A percentile compares a stretch with the other conserved stretches of the same genome.
Evolutionary conservation across 2,113 vertebrate species (phyloP).

Genomic region (Cyrtonyx montezumae): DNA sequence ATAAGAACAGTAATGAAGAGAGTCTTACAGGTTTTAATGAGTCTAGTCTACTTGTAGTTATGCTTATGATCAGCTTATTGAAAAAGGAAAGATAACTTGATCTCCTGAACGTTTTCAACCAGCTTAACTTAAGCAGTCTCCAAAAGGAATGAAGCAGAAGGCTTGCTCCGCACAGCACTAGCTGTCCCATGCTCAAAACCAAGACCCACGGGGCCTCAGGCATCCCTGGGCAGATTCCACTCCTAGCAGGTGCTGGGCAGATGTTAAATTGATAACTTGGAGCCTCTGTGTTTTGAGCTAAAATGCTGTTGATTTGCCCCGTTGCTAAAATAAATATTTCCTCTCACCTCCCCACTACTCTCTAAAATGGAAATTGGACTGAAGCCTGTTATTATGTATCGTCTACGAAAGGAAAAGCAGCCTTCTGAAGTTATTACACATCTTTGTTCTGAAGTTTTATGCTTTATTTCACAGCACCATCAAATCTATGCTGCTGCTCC

Average conservation of each 20-base stretch:
- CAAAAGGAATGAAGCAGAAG: background rate
- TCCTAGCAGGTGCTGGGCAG: fast-evolving
- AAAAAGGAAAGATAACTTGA: background rate
- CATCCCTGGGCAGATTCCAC: fast-evolving
- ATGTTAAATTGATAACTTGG: background rate
- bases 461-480: background rate
- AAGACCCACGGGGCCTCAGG: background rate
- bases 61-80: background rate
- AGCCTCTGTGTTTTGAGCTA: background rate
- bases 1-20: background rate
- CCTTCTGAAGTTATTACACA: slow-evolving; percentile 4
- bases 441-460: slow-evolving; percentile 7
- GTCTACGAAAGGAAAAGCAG: background rate
- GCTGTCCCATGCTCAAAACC: background rate
- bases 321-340: slow-evolving; percentile 38
- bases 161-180: background rate
- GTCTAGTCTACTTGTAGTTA: background rate
- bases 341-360: background rate
- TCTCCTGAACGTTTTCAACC: background rate
- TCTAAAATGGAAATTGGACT: slow-evolving; percentile 44
- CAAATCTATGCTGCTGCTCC: background rate
- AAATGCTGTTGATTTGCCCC: background rate
- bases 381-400: slow-evolving; percentile 11
- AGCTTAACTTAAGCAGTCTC: background rate
- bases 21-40: background rate